phyloP scores from a whole-genome alignment of 2,888 invertebrate species.

The Prosopocoilus inquinatus region DNA sequence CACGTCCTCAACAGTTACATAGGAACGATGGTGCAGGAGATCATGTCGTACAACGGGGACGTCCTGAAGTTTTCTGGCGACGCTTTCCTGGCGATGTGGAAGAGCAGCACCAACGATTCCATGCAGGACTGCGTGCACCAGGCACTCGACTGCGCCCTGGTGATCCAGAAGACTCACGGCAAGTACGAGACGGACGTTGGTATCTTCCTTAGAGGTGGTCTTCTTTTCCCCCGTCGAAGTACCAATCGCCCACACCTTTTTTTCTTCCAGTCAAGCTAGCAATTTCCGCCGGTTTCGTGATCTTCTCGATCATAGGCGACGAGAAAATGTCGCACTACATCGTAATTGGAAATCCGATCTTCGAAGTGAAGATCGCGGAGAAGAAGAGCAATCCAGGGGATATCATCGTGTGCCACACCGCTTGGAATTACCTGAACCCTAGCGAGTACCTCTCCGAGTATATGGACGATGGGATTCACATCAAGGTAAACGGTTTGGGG shows the following conservation, averaged over 20 bases:
- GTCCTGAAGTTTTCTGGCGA: constrained; percentile 68
- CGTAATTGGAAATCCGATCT: constrained; percentile 61
- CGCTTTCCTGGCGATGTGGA: constrained; percentile 68
- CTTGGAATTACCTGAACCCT: constrained; percentile 61
- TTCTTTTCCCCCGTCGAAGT: not conserved
- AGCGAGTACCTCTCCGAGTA: constrained; percentile 59
- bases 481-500: constrained; percentile 48
- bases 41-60: constrained; percentile 64
- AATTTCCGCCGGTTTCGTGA: constrained; percentile 59
- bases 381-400: constrained; percentile 58
- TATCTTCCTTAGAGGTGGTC: constrained; percentile 58
- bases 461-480: constrained; percentile 56
- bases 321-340: constrained; percentile 57
- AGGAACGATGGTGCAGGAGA: constrained; percentile 69
- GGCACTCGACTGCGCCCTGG: constrained; percentile 65
- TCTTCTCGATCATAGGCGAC: constrained; percentile 60
- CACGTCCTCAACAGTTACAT: constrained; percentile 70
- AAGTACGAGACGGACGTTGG: constrained; percentile 62
- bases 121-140: constrained; percentile 63
- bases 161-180: constrained; percentile 66
- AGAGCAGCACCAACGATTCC: constrained; percentile 53
- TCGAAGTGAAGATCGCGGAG: constrained; percentile 58
- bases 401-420: constrained; percentile 59
- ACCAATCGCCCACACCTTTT: no score
- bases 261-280: constrained; percentile 59